Conservation (phyloP, 2,797 vertebrate genomes). For the Dipus sagitta region DNA sequence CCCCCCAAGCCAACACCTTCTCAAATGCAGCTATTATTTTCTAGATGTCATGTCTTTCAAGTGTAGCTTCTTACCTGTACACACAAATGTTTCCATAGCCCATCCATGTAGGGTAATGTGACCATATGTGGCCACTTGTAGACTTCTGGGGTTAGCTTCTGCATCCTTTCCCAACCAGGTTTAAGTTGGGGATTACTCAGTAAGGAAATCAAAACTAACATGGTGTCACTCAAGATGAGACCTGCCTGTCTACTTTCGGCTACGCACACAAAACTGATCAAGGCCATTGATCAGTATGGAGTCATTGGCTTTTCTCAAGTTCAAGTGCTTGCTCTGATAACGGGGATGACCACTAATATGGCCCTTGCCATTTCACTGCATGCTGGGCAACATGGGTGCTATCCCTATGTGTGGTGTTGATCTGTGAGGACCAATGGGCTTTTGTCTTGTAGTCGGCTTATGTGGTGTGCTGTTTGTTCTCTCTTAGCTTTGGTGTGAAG, state of each 20-base stretch:
- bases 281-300: slow-evolving; percentile 1
- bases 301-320: slow-evolving; percentile 18
- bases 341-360: slow-evolving; percentile 42
- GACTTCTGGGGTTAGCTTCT: not conserved
- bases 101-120: not conserved
- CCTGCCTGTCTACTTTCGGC: not conserved
- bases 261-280: not conserved
- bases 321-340: slow-evolving; percentile 48
- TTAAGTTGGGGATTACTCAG: not conserved
- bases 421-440: slow-evolving; percentile 56
- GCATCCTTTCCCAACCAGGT: not conserved
- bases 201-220: accelerated
- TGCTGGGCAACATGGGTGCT: slow-evolving; percentile 75
- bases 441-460: slow-evolving; percentile 86
- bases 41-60: not conserved
- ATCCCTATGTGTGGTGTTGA: slow-evolving; percentile 72
- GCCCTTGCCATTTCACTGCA: slow-evolving; percentile 78
- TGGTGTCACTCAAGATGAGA: not conserved
- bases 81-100: too few species aligned
- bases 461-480: slow-evolving; percentile 88
- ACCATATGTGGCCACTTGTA: not conserved
- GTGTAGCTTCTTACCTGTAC: not conserved
- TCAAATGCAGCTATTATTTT: not conserved
- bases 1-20: not conserved
- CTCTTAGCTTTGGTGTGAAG: slow-evolving; percentile 97